phyloP scores from a whole-genome alignment of 2,888 invertebrate genomes.

The Leucania comma region DNA sequence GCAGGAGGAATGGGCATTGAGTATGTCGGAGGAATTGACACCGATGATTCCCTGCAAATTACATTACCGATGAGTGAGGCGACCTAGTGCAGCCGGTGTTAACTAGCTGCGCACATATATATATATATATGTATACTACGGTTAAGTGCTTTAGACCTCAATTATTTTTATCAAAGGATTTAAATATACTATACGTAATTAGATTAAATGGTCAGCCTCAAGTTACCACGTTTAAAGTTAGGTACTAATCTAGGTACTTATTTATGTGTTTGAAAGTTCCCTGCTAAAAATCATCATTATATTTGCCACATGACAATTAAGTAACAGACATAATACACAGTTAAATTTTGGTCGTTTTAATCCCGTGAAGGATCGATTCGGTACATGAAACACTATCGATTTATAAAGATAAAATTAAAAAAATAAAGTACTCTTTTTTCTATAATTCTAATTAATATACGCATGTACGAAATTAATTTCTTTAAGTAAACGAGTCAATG shows the following conservation, averaged over 20 bases:
- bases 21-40: conserved; percentile 1
- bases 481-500: no score
- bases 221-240: no score
- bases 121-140: conserved; percentile 8
- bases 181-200: background rate
- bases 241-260: background rate
- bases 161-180: conserved; percentile 36
- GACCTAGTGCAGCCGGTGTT: conserved; percentile 23
- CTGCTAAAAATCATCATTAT: no score
- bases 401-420: no score
- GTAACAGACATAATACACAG: no score
- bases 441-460: no score
- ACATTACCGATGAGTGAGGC: conserved; percentile 32
- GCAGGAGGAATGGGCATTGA: conserved; percentile 3
- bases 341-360: no score
- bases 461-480: no score
- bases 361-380: no score
- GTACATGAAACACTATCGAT: no score
- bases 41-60: conserved; percentile 33
- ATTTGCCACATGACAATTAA: background rate
- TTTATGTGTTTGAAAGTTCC: background rate
- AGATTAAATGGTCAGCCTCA: conserved; percentile 1
- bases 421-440: no score
- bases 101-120: conserved; percentile 2
- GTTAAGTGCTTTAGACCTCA: conserved; percentile 29